A percentile compares a stretch with the other conserved stretches of the same genome.
Evolutionary conservation across 1,140 invertebrate genomes (phyloP).

Genomic region (Condylostylus longicornis): DNA sequence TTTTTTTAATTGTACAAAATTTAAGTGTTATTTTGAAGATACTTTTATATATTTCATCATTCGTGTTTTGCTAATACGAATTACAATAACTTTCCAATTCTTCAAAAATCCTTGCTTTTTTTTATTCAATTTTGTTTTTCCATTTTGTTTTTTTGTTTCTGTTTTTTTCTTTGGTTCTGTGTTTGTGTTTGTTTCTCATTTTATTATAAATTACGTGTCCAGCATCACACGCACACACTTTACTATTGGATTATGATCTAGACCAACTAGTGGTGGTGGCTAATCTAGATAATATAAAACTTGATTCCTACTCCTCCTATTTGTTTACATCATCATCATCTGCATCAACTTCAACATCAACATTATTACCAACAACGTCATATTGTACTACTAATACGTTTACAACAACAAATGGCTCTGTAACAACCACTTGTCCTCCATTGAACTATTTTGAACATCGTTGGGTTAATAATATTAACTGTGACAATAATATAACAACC

Average conservation of each 20-base stretch:
- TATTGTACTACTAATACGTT: conserved; percentile 9
- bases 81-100: too few species aligned
- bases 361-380: neutral
- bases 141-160: neutral
- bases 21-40: too few species aligned
- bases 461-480: too few species aligned
- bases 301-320: conserved; percentile 31
- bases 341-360: conserved; percentile 1
- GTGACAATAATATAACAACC: too few species aligned
- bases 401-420: conserved; percentile 5
- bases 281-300: conserved; percentile 34
- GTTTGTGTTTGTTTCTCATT: conserved; percentile 25
- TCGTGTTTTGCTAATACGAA: too few species aligned
- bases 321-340: conserved; percentile 9
- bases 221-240: conserved; percentile 46
- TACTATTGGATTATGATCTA: conserved; percentile 46
- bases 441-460: too few species aligned
- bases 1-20: too few species aligned
- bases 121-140: conserved; percentile 2
- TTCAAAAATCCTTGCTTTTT: too few species aligned
- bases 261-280: conserved; percentile 36
- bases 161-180: conserved; percentile 15
- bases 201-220: conserved; percentile 32
- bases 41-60: too few species aligned
- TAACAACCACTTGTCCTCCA: conserved; percentile 1